Evolutionary conservation across 2,888 invertebrate species (phyloP), one percentile per base, ranked within the genome.

Genomic region (Netelia melanura): DNA sequence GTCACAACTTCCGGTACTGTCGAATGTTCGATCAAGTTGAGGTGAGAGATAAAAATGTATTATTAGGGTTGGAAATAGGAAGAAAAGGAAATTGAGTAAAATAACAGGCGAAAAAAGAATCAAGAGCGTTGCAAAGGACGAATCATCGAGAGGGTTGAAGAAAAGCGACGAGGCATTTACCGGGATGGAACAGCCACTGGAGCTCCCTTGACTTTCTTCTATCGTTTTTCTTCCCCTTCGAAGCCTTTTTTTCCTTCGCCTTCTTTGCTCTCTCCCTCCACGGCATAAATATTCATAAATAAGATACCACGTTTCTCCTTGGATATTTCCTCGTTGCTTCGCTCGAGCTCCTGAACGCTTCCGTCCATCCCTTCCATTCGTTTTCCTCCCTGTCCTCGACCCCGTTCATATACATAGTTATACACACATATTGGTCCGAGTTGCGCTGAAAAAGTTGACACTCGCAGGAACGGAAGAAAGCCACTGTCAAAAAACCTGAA

Each of bases 201-300:
- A 52, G 44, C 67, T 38, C 48, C 17, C 61, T 23, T 8, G 54
- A 21, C 23, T 30, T 76, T 65, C 65, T 61, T 74, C 62, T 54
- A 67, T 67, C 64, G 30, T 68, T 44, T 43, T 68, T 44, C 25
- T 23, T 56, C 68, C 48, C 25, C 61, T 48, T 52, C 30, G 17
- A 48, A 10, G 25, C 70, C 23, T 79, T 72, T 68, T 74, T 74
- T 70, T 65, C 43, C 52, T 11, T 56, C 43, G 43, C 21, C 8
- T 38, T 38, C 23, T 72, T 86, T 79, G 71, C 38, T 21, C 56
- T 65, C 56, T 67, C 64, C 81, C 64, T 84, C 56, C 38, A 23
- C 14, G 30, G 67, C 89, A 92, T 93, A 90, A 91, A 92, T 93
- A 92, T 92, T 92, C 92, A 92, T 92, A 90, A 91, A 89, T 90